Evolutionary conservation across 2,113 vertebrate species (phyloP).

Genomic region (Pipa parva): DNA sequence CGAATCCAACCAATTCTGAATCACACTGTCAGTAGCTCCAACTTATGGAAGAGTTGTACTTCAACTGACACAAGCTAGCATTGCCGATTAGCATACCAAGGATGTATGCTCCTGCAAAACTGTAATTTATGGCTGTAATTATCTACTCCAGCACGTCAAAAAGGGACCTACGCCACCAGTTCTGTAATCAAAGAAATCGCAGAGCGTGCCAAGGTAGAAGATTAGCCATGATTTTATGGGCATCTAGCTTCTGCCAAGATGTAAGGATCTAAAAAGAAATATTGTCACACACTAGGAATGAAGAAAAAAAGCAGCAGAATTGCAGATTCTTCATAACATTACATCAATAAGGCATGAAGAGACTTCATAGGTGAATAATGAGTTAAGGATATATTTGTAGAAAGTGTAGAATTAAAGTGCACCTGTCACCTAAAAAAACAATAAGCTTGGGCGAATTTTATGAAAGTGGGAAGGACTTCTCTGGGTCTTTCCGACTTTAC

Average conservation of each 20-base stretch:
- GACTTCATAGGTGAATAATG: too few relatives aligned
- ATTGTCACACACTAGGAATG: background rate
- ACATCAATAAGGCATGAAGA: too few relatives aligned
- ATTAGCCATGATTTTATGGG: constrained; percentile 38
- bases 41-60: background rate
- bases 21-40: too few relatives aligned
- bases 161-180: constrained; percentile 12
- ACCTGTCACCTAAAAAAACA: too few relatives aligned
- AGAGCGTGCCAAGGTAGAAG: constrained; percentile 26
- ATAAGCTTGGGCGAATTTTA: too few relatives aligned
- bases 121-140: constrained; percentile 37
- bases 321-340: too few relatives aligned
- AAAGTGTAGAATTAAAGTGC: too few relatives aligned
- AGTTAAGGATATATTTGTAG: too few relatives aligned
- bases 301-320: background rate
- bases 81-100: constrained; percentile 24
- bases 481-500: too few relatives aligned
- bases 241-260: constrained; percentile 24
- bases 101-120: constrained; percentile 14
- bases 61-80: background rate
- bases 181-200: constrained; percentile 41
- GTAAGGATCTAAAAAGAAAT: constrained; percentile 13
- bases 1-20: too few relatives aligned
- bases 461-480: too few relatives aligned
- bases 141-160: constrained; percentile 29